Base-by-base conservation (phyloP, 2,797 vertebrate genomes). In the Rhabdomys pumilio region DNA sequence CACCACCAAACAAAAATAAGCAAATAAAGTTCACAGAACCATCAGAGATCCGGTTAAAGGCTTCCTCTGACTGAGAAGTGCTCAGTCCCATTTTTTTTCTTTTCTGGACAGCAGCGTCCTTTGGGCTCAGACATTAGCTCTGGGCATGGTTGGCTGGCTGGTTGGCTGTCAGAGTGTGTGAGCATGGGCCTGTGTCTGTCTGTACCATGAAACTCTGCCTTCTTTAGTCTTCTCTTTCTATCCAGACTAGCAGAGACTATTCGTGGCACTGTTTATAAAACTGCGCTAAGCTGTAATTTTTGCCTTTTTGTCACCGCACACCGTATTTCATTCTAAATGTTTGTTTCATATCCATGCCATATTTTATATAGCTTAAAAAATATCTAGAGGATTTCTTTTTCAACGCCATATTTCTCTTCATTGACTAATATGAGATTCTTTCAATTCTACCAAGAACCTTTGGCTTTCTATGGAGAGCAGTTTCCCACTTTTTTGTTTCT, bases 311-410 rank as follows among this genome's bases (percentile, higher is more conserved):
- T 76, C 47, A 6, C 7, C 14, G 6, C n/a, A 81, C 0, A 87
- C 3, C 89, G 77, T 38, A 67, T 87, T 92, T 92, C 11, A 92
- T 19, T 85, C 92, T 65, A 96, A 92, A 94, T 59, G 89, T 73
- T 76, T 92, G n/a, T n/a, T n/a, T n/a, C 12, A 72, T 86, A 97
- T 76, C 34, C 57, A 90, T 72, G 10, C 20, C 67, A 83, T 47
- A 44, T 88, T 93, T 63, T 72, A 80, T 34, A 2, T 50, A 92
- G n/a, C 26, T 81, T 92, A n/a, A 79, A 79, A 79, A 88, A 72
- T 76, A 61, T 31, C 77, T 83, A 5, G 20, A 89, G 59, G 50
- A 55, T 76, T 5, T 57, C 7, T 20, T 34, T 77, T 76, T n/a
- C 65, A 11, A 69, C 59, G 47, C 29, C 4, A 94, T 86, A 90